These are phyloP conservation scores for Apeira syringaria DNA, from an alignment of 2,888 invertebrate genomes.

Conservation along the genomic window DNA sequence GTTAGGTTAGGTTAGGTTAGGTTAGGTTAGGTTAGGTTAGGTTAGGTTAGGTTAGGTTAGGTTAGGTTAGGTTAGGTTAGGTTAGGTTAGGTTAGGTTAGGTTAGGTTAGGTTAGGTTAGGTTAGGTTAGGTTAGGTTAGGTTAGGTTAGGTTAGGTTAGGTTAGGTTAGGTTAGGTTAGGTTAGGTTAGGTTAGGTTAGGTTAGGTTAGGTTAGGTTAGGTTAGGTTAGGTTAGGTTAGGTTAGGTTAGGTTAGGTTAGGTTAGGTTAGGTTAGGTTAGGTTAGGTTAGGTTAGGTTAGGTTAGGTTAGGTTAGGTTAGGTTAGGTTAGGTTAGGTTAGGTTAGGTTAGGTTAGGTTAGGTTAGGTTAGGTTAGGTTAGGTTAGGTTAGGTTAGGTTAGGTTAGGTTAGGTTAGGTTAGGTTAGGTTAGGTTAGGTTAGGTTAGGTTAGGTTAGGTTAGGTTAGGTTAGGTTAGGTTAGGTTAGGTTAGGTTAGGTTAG, in stretches of 20 bases:
- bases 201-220: conserved; percentile 14
- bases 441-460: no score
- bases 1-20: conserved; percentile 17
- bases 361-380: no score
- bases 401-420: no score
- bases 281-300: conserved; percentile 6
- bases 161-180: conserved; percentile 22
- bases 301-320: conserved; percentile 19
- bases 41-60: conserved; percentile 27
- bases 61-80: conserved; percentile 21
- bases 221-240: conserved; percentile 15
- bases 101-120: conserved; percentile 24
- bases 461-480: no score
- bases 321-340: no score
- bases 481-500: no score
- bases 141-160: conserved; percentile 20
- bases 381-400: no score
- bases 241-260: conserved; percentile 17
- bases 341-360: no score
- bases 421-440: no score
- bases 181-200: conserved; percentile 13
- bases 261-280: conserved; percentile 18
- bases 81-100: conserved; percentile 24
- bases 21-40: conserved; percentile 23
- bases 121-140: conserved; percentile 24